Evolutionary conservation across 1,140 invertebrate genomes (phyloP), one percentile per base, ranked within the genome.

Genomic region (Penaeus indicus): DNA sequence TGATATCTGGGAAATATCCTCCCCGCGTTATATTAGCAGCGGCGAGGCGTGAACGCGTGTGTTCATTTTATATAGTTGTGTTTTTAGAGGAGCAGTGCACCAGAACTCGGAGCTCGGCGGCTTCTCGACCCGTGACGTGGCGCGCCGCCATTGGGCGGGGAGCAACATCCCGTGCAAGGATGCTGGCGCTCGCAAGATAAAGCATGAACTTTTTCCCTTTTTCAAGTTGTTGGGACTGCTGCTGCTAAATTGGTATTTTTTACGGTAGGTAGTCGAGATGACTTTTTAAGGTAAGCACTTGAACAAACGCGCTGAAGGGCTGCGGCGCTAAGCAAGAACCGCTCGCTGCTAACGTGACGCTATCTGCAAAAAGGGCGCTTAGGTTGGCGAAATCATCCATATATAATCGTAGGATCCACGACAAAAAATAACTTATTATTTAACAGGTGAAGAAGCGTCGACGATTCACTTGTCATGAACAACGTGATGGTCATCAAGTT

Each of bases 31-130:
- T 75, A 32, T 32, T 75, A 38, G 27, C 72, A 75, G 72, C 72
- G 42, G 27, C 42, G 72, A 75, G 72, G 72, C 72, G 72, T 75
- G 72, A 75, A 75, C 72, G 72, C 25, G 72, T 75, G 72, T 75
- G 72, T 75, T 75, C 72, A 75, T 32, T 75, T 75, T 75, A 75
- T 75, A 75, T 75, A 75, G 72, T 38, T 13, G 72, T 75, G 27
- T 75, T 32, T 25, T 75, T 75, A 75, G 72, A 75, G 72, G 21
- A n/a, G 27, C 38, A 75, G 69, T 75, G 25, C 69, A 75, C 69
- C 69, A 18, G 69, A 75, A 75, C 38, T 38, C 25, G 25, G 25
- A 18, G n/a, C 19, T 25, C 38, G 38, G 69, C 69, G n/a, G 21
- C 72, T 38, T 75, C 72, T 19, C 72, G 7, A 27, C 72, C 72